A percentile compares a stretch with the other conserved stretches of the same genome.
Conservation (phyloP, 2,888 invertebrate species). For the Physocephala rufipes region DNA sequence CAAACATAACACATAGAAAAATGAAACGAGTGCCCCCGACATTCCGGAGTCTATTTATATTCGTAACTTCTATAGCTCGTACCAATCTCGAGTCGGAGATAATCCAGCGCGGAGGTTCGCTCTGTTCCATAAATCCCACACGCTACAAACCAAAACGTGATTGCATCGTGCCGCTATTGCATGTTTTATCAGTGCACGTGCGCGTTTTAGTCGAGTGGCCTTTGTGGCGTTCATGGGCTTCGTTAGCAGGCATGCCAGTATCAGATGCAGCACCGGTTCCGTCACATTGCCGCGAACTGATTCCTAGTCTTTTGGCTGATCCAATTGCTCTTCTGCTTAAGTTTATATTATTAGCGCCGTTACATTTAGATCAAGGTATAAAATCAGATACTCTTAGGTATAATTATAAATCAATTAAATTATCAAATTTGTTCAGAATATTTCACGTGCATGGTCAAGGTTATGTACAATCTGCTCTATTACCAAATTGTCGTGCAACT, state of each 20-base stretch:
- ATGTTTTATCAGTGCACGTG: slow-evolving; percentile 87
- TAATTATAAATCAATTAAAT: neutral
- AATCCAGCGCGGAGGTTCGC: slow-evolving; percentile 86
- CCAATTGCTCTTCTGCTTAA: slow-evolving; percentile 87
- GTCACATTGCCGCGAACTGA: slow-evolving; percentile 64
- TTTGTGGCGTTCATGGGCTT: slow-evolving; percentile 67
- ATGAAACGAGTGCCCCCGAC: slow-evolving; percentile 75
- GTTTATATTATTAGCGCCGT: slow-evolving; percentile 84
- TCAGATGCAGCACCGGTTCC: slow-evolving; percentile 61
- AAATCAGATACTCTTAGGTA: neutral
- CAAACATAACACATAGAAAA: slow-evolving; percentile 84
- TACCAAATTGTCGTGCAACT: slow-evolving; percentile 88
- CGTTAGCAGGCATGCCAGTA: slow-evolving; percentile 63
- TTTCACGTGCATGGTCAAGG: slow-evolving; percentile 86
- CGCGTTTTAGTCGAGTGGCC: slow-evolving; percentile 75
- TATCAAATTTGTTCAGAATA: slow-evolving; percentile 77
- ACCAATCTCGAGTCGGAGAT: slow-evolving; percentile 94
- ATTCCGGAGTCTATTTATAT: slow-evolving; percentile 82
- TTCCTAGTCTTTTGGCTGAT: slow-evolving; percentile 88
- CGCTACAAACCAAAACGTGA: slow-evolving; percentile 80
- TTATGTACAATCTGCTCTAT: slow-evolving; percentile 87
- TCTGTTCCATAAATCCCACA: slow-evolving; percentile 70
- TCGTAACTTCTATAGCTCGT: slow-evolving; percentile 88
- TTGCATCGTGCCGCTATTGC: slow-evolving; percentile 87
- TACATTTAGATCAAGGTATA: slow-evolving; percentile 85